Evolutionary conservation across 1,140 invertebrate species (phyloP).

Genomic region (Trypoxylus dichotomus): DNA sequence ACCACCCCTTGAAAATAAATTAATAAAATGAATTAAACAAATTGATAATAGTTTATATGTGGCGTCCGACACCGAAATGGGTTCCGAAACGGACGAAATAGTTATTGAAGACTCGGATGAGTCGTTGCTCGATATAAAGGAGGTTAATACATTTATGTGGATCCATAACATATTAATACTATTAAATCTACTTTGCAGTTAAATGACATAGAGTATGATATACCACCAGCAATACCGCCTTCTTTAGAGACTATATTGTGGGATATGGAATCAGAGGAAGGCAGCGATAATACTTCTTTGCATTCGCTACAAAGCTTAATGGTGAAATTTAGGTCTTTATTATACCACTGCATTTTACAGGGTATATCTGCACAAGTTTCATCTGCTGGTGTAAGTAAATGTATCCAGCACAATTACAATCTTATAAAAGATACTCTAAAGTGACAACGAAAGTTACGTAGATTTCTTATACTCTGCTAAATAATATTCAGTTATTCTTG

Average conservation of each 20-base stretch:
- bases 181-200: slow-evolving; percentile 55
- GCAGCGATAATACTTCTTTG: slow-evolving; percentile 59
- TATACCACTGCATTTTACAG: slow-evolving; percentile 80
- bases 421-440: too few species aligned
- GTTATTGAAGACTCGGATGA: slow-evolving; percentile 50
- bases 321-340: slow-evolving; percentile 65
- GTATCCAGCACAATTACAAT: not conserved
- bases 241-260: slow-evolving; percentile 84
- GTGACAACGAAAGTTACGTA: too few species aligned
- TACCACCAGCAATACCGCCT: slow-evolving; percentile 77
- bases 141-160: slow-evolving; percentile 40
- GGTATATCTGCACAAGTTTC: slow-evolving; percentile 84
- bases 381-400: slow-evolving; percentile 70
- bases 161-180: slow-evolving; percentile 27
- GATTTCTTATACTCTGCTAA: too few species aligned
- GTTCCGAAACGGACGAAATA: slow-evolving; percentile 49
- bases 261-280: slow-evolving; percentile 68
- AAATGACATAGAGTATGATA: slow-evolving; percentile 82
- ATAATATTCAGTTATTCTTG: too few species aligned
- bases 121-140: slow-evolving; percentile 49
- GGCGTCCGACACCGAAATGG: slow-evolving; percentile 38
- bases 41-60: slow-evolving; percentile 1
- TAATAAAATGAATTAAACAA: slow-evolving; percentile 32
- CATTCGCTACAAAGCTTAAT: slow-evolving; percentile 57
- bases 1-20: slow-evolving; percentile 26